Evolutionary conservation across 1,140 invertebrate genomes (phyloP), one percentile per base, ranked within the genome.

Genomic region (Drosophila santomea): DNA sequence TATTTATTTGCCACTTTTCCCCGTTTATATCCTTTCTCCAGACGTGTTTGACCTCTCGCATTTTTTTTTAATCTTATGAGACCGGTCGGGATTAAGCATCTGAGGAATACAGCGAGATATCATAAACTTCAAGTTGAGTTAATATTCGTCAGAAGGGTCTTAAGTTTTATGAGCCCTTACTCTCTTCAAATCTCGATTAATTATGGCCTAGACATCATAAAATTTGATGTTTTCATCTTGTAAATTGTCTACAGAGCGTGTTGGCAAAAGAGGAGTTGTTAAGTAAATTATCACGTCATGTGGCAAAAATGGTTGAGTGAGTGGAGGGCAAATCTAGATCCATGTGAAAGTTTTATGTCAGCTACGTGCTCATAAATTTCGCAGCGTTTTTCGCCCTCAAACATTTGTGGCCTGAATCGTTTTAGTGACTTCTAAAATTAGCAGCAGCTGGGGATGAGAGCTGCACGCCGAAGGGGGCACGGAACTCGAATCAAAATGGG

Each of bases 191-290:
- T 73, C 66, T 80, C 47, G 60, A 75, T 68, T 85, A 85, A 84
- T 85, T 85, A 80, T 69, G 51, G 81, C 82, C 61, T 67, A 86
- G 82, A 81, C 82, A 51, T 78, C 74, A 86, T 86, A 81, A 86
- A 85, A 62, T 67, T 59, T 82, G 82, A 78, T 78, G 82, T 82
- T 81, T 81, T 69, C 63, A 67, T 67, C 78, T 51, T 71, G 68
- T 74, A 71, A 86, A 85, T 54, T 47, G 61, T 86, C 74, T 71
- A 38, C 47, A 64, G 61, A 81, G 80, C 69, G 71, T 62, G 44
- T 39, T 60, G 56, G 60, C 44, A 64, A 39, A 20, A 8, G 23
- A 41, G 15, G 60, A 64, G 50, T 64, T 54, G 74, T 74, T 64
- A 63, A 60, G 61, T 73, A 80, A 74, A 80, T 84, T 77, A 80